Conservation (phyloP, 2,113 vertebrate genomes). For the Vulpes ferrilata region DNA sequence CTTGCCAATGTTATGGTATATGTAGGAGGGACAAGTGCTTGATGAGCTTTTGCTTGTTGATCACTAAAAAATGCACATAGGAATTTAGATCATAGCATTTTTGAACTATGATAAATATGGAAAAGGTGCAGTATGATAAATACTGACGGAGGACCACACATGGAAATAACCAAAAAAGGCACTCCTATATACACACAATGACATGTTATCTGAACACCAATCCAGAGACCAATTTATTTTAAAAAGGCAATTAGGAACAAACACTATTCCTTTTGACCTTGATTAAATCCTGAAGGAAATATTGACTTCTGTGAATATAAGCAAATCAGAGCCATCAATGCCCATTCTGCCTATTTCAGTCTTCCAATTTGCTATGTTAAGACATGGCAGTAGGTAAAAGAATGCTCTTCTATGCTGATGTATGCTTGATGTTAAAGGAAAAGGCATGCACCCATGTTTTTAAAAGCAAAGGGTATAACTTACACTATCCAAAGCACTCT, state of each 20-base stretch:
- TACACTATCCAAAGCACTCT: not conserved
- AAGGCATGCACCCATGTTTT: not conserved
- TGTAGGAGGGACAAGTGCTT: not conserved
- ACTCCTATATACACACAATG: too few species aligned
- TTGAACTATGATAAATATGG: not conserved
- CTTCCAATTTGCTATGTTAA: not conserved
- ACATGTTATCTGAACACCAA: not conserved
- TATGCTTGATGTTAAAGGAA: not conserved
- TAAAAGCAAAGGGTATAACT: not conserved
- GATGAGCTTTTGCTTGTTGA: not conserved
- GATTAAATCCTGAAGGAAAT: slow-evolving; percentile 7
- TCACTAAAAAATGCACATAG: not conserved
- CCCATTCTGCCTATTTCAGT: not conserved
- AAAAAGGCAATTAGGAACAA: not conserved
- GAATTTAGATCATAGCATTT: not conserved
- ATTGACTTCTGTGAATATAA: not conserved
- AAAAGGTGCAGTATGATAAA: not conserved
- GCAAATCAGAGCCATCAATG: not conserved
- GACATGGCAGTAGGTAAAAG: not conserved
- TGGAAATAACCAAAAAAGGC: not conserved
- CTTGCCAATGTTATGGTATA: not conserved
- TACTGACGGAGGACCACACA: not conserved
- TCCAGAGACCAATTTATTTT: not conserved
- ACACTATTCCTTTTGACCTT: not conserved
- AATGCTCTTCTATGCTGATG: not conserved